Percentiles rank a stretch among this genome's conserved stretches.
These are phyloP conservation scores for Tapera naevia DNA, from an alignment of 2,797 vertebrate species.

Conservation along the genomic window DNA sequence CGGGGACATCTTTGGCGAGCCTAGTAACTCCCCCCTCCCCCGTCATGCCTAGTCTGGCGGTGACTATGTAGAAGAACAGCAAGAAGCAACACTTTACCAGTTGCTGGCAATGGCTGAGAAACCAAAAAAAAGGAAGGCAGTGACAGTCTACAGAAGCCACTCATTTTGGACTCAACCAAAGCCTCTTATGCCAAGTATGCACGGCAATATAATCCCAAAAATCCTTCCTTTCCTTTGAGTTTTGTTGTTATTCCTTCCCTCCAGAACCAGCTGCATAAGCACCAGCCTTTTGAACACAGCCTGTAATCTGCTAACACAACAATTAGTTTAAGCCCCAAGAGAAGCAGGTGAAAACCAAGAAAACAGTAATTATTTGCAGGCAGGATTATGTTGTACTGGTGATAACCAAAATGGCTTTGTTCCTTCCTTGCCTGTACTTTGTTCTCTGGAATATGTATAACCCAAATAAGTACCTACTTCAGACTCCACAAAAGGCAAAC, in stretches of 20 bases:
- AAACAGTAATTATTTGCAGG: not conserved
- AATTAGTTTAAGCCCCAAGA: not conserved
- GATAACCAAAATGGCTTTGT: not conserved
- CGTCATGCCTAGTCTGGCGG: no score
- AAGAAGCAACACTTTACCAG: not conserved
- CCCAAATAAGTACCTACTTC: not conserved
- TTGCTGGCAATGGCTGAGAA: not conserved
- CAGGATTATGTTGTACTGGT: not conserved
- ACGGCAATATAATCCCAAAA: not conserved
- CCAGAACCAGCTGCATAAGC: not conserved
- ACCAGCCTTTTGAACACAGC: not conserved
- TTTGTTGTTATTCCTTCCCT: not conserved
- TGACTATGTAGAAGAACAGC: not conserved
- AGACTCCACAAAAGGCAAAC: not conserved
- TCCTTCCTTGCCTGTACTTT: not conserved
- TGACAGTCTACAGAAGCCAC: not conserved
- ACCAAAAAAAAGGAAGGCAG: not conserved
- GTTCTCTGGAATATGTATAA: not conserved
- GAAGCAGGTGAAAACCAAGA: not conserved
- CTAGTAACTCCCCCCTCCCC: no score
- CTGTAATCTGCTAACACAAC: not conserved
- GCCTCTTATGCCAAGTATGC: not conserved
- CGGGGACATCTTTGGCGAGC: no score
- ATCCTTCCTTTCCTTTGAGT: not conserved
- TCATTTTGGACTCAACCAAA: not conserved